Percentiles rank a stretch among this genome's conserved stretches.
Conservation (phyloP, 2,797 vertebrate species). For the Diceros bicornis region DNA sequence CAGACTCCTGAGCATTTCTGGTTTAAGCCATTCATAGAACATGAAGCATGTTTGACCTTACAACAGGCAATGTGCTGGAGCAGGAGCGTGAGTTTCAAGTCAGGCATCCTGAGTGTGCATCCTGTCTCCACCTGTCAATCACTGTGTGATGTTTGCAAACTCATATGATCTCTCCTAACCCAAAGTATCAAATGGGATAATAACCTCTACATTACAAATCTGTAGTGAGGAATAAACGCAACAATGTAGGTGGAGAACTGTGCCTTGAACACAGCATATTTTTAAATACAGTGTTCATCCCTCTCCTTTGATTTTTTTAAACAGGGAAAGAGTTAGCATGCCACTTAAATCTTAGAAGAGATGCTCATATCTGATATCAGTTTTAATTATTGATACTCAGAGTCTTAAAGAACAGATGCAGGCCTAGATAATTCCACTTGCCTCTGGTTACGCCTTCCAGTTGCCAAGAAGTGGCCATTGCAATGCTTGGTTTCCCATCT, state of each 20-base stretch:
- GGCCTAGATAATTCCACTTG: not conserved
- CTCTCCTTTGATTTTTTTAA: slow-evolving; percentile 6
- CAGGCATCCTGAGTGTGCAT: not conserved
- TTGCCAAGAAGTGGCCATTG: not conserved
- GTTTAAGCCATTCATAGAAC: not conserved
- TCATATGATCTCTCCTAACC: not conserved
- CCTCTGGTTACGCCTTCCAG: not conserved
- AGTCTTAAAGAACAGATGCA: not conserved
- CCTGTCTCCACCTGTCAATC: not conserved
- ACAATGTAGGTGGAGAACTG: no score
- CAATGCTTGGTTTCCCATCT: not conserved
- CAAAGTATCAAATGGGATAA: not conserved
- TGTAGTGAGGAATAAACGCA: not conserved
- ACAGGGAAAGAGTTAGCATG: not conserved
- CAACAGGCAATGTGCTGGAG: not conserved
- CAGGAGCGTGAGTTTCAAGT: not conserved
- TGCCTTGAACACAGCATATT: not conserved
- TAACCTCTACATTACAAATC: not conserved
- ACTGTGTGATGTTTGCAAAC: not conserved
- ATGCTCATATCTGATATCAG: not conserved
- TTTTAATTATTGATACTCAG: not conserved
- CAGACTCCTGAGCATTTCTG: not conserved
- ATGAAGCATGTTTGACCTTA: not conserved
- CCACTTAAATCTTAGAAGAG: slow-evolving; percentile 28
- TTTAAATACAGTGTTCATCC: not conserved